phyloP scores from a whole-genome alignment of 2,113 vertebrate genomes.

The Pimephales promelas region DNA sequence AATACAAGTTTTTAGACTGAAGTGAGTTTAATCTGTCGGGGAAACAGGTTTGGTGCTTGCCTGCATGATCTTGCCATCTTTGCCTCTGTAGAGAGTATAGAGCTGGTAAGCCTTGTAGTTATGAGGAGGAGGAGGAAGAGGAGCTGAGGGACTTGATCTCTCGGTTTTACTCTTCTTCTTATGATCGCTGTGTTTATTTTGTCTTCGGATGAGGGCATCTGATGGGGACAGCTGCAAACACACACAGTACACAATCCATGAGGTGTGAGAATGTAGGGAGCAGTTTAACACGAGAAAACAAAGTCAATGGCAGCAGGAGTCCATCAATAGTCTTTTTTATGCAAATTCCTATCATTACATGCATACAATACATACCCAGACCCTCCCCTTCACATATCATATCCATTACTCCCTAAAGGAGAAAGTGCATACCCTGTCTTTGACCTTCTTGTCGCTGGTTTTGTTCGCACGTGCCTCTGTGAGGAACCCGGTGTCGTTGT shows the following conservation, averaged over 20 bases:
- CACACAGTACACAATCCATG: background rate
- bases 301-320: background rate
- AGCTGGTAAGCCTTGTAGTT: slow-evolving; percentile 94
- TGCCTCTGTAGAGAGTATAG: slow-evolving; percentile 90
- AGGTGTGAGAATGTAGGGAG: too few species aligned
- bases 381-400: background rate
- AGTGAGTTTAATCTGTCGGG: background rate
- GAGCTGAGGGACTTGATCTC: slow-evolving; percentile 57
- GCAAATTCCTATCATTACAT: background rate
- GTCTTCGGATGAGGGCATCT: slow-evolving; percentile 81
- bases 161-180: slow-evolving; percentile 77
- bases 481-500: slow-evolving; percentile 67
- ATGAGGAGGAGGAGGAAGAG: slow-evolving; percentile 79
- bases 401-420: background rate
- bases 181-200: slow-evolving; percentile 75
- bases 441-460: slow-evolving; percentile 76
- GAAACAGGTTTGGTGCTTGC: slow-evolving; percentile 51
- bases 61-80: slow-evolving; percentile 97
- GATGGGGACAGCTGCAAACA: slow-evolving; percentile 83
- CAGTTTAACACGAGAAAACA: background rate
- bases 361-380: background rate
- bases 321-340: background rate
- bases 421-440: slow-evolving; percentile 79
- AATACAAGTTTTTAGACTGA: background rate
- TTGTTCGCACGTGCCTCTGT: slow-evolving; percentile 72